Evolutionary conservation across 2,113 vertebrate species (phyloP), one percentile per base, ranked within the genome.

Genomic region (Grus americana): DNA sequence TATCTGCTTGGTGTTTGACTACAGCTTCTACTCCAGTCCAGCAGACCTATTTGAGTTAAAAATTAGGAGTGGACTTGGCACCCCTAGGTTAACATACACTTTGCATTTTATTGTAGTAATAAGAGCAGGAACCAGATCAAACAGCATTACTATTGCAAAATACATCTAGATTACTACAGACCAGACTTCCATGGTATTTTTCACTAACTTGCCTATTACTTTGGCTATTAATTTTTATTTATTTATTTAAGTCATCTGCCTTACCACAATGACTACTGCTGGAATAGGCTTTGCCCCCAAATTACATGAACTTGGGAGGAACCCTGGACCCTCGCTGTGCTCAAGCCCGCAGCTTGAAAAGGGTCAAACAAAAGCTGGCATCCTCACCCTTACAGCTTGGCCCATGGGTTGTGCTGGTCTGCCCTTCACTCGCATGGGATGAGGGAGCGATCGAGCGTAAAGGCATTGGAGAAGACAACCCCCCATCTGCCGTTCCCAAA

Each of bases 361-460:
- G 88, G 82, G 88, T 86, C 92, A 94, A 58, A 93, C 73, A 95
- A 94, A 86, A 93, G 94, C 85, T 91, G 74, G 90, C 63, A 96
- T 87, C 74, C 66, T 95, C 36, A 85, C 21, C 66, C 61, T 68
- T 29, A 40, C 44, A 85, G 75, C 46, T 42, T 34, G 72, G 86
- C 65, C 86, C 55, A 44, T 3, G 34, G 80, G 84, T 94, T 96
- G 90, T 8, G 20, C 85, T 58, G 54, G 36, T 24, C 74, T 94
- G 95, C 72, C 94, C 91, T 95, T 73, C 11, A 7, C 42, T 87
- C 12, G 1, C 72, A 55, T 1, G 1, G 61, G 86, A 94, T 52
- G 52, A 90, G 62, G 24, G 49, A 79, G 90, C 15, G 12, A 85
- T 74, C 55, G 50, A 84, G 88, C 68, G 21, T 63, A 32, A 94